These are phyloP conservation scores for Anhinga rufa DNA, from an alignment of 2,113 vertebrate genomes.

Conservation along the genomic window DNA sequence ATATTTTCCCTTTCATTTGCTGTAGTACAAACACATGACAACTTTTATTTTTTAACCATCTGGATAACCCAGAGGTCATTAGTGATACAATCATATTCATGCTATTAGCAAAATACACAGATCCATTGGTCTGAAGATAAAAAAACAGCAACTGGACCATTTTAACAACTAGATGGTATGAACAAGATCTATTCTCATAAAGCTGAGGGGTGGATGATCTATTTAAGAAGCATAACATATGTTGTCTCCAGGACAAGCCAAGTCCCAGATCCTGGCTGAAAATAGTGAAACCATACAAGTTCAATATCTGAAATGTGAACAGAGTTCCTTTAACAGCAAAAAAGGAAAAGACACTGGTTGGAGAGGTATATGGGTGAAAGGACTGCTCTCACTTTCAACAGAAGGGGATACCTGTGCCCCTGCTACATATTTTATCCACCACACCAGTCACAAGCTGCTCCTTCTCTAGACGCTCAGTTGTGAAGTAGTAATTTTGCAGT, in stretches of 20 bases:
- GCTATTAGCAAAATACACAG: background rate
- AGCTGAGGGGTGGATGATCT: background rate
- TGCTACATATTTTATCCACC: background rate
- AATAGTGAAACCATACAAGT: background rate
- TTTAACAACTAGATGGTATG: background rate
- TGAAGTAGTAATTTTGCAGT: background rate
- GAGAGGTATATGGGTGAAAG: accelerated
- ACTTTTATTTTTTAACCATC: background rate
- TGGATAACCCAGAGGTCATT: background rate
- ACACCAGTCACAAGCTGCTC: background rate
- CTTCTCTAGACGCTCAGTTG: background rate
- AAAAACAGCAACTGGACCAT: background rate
- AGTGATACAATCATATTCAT: background rate
- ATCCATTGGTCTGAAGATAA: background rate
- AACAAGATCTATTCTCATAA: background rate
- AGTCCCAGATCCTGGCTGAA: background rate
- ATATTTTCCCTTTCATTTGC: background rate
- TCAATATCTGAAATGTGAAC: background rate
- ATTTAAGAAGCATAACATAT: background rate
- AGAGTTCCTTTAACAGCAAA: background rate
- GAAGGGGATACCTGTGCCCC: background rate
- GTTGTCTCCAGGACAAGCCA: background rate
- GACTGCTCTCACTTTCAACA: background rate
- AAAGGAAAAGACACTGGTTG: background rate
- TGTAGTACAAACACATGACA: background rate